Evolutionary conservation across 2,797 vertebrate genomes (phyloP).

Genomic region (Sebastes wilsoni): DNA sequence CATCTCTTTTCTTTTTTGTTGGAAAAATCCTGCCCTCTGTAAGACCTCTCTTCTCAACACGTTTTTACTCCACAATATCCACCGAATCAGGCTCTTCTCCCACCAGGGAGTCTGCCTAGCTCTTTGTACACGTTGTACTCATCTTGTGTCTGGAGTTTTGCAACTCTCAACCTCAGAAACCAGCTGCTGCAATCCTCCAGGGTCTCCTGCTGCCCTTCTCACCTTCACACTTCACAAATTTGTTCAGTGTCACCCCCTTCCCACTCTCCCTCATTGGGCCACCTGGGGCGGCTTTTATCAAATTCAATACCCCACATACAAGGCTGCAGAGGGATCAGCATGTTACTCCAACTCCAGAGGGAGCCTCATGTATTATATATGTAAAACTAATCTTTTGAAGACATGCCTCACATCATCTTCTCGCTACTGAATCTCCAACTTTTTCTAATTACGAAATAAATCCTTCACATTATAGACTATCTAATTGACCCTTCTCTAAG

Average conservation of each 20-base stretch:
- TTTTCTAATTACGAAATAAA: background rate
- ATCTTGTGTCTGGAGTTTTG: slow-evolving; percentile 11
- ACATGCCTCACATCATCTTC: background rate
- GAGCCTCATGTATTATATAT: background rate
- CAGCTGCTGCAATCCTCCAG: background rate
- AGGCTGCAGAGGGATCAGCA: background rate
- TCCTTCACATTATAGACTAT: background rate
- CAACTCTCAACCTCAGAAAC: slow-evolving; percentile 10
- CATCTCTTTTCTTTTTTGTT: background rate
- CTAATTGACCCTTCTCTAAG: background rate
- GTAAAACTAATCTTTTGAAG: slow-evolving; percentile 9
- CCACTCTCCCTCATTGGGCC: background rate
- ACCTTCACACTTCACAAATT: slow-evolving; percentile 25
- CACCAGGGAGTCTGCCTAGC: background rate
- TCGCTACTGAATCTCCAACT: background rate
- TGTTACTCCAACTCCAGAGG: background rate
- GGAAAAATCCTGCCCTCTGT: slow-evolving; percentile 1
- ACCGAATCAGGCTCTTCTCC: background rate
- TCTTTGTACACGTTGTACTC: slow-evolving; percentile 12
- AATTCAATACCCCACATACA: slow-evolving; percentile 7
- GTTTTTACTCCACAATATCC: background rate
- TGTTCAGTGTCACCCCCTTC: slow-evolving; percentile 2
- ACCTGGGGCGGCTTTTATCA: slow-evolving; percentile 17
- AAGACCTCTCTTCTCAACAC: slow-evolving; percentile 4
- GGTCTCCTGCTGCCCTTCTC: slow-evolving; percentile 17